Evolutionary conservation across 2,888 invertebrate genomes (phyloP), one percentile per base, ranked within the genome.

Genomic region (Diaperis boleti): DNA sequence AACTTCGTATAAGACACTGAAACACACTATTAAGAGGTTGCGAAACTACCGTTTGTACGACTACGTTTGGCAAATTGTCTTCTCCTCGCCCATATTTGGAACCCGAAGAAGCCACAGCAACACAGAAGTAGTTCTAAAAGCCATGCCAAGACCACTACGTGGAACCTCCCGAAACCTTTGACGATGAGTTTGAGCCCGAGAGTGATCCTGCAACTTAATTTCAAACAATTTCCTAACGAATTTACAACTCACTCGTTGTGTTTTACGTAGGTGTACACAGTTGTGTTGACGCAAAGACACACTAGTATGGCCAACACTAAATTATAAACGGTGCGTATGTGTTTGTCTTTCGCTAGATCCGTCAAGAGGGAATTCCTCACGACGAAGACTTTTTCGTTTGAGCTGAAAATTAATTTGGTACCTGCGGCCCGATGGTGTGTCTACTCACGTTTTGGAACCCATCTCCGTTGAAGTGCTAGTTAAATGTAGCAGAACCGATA

Each of bases 101-200:
- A 83, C 2, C 77, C 78, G 41, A 74, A 77, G 70, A 83, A 86
- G 1, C 83, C 71, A 0, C 73, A 67, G 18, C 85, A 74, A 0
- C 83, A 82, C 6, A 82, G 76, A 0, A 76, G 35, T 59, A 84
- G 82, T 81, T 87, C 84, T 6, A 79, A 52, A 1, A 80, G 72
- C 86, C 91, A 91, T 41, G 86, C 77, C 1, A 79, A 72, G 45
- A 88, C 73, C 1, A 86, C 87, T 50, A 80, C 80, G 44, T 87
- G 83, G 26, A 91, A 82, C 62, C 87, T 85, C 8, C 84, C 85
- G 68, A 92, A 88, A 0, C 86, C 86, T 64, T 77, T 79, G 31
- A 77, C 76, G 49, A 92, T 85, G 5, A 89, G 82, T 18, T 82
- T 81, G 62, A 91, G 81, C 17, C 89, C 89, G 31, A 88, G 74